Base-by-base conservation (phyloP, 2,113 vertebrate species). In the Hyla sarda region DNA sequence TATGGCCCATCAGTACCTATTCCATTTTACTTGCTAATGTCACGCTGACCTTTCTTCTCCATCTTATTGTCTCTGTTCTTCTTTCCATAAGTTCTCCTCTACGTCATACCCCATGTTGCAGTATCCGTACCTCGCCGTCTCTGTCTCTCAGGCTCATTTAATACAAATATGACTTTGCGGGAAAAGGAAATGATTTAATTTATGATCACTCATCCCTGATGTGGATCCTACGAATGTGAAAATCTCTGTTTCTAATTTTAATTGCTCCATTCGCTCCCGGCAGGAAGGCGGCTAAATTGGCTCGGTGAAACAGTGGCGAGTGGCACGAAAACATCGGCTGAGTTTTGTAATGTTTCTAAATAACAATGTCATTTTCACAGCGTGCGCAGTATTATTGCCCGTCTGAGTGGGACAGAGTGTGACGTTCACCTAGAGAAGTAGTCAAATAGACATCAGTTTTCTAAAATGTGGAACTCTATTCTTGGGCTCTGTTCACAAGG, bases 311-410 rank as follows among this genome's bases (percentile, higher is more conserved):
- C 88, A 93, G 90, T 94, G 93, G 92, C 94, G 94, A 94, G 94
- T 95, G 91, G 93, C 92, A 94, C 93, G 92, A 93, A 94, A 95
- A 93, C 93, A 93, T 91, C 93, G 91, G 89, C 91, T 93, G 92
- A 91, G 92, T 94, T 95, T 95, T 93, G 94, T 93, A 95, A 94
- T 94, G 93, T 93, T 94, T 94, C 94, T 95, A 95, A 95, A 95
- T 95, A 95, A 95, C 92, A 93, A 95, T 94, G 92, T 93, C 93
- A 95, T 95, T 95, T 95, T 94, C 94, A 86, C 94, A 95, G 94
- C 94, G 93, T 94, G 94, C 92, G 95, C 94, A 95, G 92, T 93
- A 95, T 95, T 94, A 94, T 80, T 72, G 71, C 62, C 50, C 16
- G 52, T 65, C 41, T 69, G 84, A 79, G 75, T 25, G 17, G n/a